Conservation (phyloP, 92 coral and sea anemone species). For the Muricea muricata region DNA sequence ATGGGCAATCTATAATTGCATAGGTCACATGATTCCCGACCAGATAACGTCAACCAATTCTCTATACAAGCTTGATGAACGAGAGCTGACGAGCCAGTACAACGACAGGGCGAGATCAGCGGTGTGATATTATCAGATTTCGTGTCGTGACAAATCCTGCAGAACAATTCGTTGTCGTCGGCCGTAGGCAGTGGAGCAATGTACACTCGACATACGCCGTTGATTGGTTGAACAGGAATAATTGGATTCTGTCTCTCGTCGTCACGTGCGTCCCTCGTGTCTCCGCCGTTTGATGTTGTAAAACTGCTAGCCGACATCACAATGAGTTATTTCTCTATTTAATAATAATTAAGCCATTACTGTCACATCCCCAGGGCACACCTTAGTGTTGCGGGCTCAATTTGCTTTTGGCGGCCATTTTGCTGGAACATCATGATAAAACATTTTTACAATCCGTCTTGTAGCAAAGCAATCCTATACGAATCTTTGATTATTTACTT, state of each 20-base stretch:
- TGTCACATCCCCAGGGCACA: too few species aligned
- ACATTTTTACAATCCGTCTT: too few species aligned
- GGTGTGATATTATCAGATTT: slow-evolving; percentile 31
- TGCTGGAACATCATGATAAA: too few species aligned
- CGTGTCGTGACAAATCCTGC: slow-evolving; percentile 45
- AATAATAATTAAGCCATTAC: too few species aligned
- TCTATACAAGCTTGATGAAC: slow-evolving; percentile 39
- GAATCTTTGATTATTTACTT: too few species aligned
- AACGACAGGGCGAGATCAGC: slow-evolving; percentile 41
- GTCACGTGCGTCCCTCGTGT: slow-evolving; percentile 35
- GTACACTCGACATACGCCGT: slow-evolving; percentile 44
- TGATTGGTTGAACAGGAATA: slow-evolving; percentile 23
- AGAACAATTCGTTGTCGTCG: slow-evolving; percentile 24
- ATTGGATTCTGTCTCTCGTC: slow-evolving; percentile 26
- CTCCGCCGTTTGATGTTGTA: slow-evolving; percentile 10
- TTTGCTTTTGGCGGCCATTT: too few species aligned
- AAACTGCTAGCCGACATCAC: slow-evolving; percentile 11
- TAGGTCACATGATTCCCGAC: slow-evolving; percentile 29
- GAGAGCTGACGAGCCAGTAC: slow-evolving; percentile 37
- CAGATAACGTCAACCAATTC: slow-evolving; percentile 40
- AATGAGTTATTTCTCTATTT: too few species aligned
- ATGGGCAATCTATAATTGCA: slow-evolving; percentile 39
- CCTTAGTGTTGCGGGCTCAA: too few species aligned
- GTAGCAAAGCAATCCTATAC: too few species aligned
- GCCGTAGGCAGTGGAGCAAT: slow-evolving; percentile 21